These are phyloP conservation scores for Gambusia yucatana DNA, from an alignment of 2,797 vertebrate species.

Conservation along the genomic window DNA sequence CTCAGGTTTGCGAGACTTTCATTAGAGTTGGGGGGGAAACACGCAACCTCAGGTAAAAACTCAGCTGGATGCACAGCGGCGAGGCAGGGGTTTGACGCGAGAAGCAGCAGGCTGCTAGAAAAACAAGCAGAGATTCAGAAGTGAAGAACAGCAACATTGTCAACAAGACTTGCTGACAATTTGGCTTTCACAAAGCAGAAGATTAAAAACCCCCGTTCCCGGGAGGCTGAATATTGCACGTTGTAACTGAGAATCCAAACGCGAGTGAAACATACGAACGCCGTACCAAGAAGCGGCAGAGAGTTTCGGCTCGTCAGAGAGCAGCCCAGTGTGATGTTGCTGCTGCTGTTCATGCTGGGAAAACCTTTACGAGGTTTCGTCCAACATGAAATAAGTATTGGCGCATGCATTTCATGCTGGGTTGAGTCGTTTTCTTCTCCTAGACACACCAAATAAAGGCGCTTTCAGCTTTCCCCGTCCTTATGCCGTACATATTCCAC, in stretches of 20 bases:
- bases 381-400: background rate
- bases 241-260: background rate
- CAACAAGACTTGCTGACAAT: background rate
- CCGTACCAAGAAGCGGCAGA: background rate
- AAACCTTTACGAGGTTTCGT: background rate
- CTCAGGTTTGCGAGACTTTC: slow-evolving; percentile 46
- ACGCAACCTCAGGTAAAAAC: slow-evolving; percentile 55
- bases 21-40: slow-evolving; percentile 41
- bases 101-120: slow-evolving; percentile 38
- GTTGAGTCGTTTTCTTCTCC: background rate
- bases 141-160: slow-evolving; percentile 11
- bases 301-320: background rate
- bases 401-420: background rate
- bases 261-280: background rate
- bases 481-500: background rate
- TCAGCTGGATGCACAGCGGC: slow-evolving; percentile 42
- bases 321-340: background rate
- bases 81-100: slow-evolving; percentile 62
- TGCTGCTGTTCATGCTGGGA: slow-evolving; percentile 1
- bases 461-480: background rate
- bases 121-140: slow-evolving; percentile 26
- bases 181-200: background rate
- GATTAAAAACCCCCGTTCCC: background rate
- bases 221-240: background rate
- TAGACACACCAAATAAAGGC: background rate